phyloP scores from a whole-genome alignment of 2,797 vertebrate species.

The Gymnoscopelus braueri region DNA sequence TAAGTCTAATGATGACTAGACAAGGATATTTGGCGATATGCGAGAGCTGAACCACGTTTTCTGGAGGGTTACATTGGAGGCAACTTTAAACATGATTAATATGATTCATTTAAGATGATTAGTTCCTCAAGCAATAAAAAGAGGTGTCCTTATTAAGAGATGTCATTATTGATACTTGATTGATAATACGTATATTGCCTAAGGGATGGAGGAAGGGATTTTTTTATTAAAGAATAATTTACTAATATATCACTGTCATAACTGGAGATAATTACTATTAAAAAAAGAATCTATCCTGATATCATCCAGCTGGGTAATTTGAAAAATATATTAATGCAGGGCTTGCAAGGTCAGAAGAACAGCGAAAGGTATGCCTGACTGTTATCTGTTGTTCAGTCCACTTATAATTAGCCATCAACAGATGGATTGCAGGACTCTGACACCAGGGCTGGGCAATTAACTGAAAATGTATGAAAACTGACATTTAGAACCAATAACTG shows the following conservation, averaged over 20 bases:
- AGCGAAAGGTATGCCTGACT: neutral
- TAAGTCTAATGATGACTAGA: too few species aligned
- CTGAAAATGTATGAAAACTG: too few species aligned
- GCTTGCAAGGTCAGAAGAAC: neutral
- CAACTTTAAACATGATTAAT: too few species aligned
- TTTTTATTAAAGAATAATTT: constrained; percentile 10
- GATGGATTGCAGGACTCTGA: constrained; percentile 18
- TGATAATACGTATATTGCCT: too few species aligned
- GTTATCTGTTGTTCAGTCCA: neutral
- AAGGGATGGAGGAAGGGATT: neutral
- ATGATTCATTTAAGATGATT: too few species aligned
- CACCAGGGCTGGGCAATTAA: too few species aligned
- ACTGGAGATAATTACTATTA: neutral
- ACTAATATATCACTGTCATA: neutral
- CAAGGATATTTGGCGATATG: too few species aligned
- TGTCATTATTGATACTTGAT: constrained; percentile 12
- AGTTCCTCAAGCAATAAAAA: too few species aligned
- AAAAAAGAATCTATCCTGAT: constrained; percentile 10
- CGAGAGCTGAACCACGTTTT: too few species aligned
- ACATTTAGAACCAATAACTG: too few species aligned
- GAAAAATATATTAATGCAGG: neutral
- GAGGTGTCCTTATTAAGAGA: too few species aligned
- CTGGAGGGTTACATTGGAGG: too few species aligned
- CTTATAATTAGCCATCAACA: constrained; percentile 23
- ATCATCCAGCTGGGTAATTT: neutral